Conservation (phyloP, 2,888 invertebrate genomes). For the Mayetiola destructor region DNA sequence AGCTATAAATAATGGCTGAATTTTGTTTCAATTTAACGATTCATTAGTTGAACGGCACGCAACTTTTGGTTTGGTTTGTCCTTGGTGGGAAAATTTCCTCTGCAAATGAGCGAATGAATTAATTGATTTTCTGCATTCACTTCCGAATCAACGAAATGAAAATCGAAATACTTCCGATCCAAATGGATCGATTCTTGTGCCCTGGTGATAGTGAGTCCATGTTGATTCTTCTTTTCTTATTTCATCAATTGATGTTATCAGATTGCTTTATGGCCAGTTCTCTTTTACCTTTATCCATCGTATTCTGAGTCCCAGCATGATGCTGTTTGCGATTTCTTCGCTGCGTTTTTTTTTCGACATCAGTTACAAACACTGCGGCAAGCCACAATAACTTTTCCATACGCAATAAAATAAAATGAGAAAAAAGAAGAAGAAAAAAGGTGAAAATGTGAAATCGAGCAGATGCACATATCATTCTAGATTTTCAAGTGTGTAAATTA, state of each 20-base stretch:
- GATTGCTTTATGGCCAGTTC: no score
- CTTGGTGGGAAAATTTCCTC: no score
- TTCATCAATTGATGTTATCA: constrained; percentile 6
- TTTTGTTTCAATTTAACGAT: constrained; percentile 6
- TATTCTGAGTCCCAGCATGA: constrained; percentile 5
- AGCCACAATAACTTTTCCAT: not conserved
- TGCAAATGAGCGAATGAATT: no score
- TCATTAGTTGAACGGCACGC: not conserved
- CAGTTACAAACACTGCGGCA: constrained; percentile 5
- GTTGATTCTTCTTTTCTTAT: not conserved
- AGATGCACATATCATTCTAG: not conserved
- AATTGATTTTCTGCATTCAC: no score
- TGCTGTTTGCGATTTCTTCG: not conserved
- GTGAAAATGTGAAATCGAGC: constrained; percentile 3
- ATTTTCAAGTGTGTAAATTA: not conserved
- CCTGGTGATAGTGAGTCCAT: not conserved
- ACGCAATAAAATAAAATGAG: not conserved
- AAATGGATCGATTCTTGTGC: no score
- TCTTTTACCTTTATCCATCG: no score
- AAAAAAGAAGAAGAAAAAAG: not conserved
- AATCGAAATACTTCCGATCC: no score
- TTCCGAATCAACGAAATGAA: no score
- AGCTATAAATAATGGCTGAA: not conserved
- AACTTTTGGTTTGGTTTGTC: no score
- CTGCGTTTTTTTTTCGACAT: not conserved